These are phyloP conservation scores for Sakesphorus luctuosus DNA, from an alignment of 2,113 vertebrate genomes.

Conservation along the genomic window DNA sequence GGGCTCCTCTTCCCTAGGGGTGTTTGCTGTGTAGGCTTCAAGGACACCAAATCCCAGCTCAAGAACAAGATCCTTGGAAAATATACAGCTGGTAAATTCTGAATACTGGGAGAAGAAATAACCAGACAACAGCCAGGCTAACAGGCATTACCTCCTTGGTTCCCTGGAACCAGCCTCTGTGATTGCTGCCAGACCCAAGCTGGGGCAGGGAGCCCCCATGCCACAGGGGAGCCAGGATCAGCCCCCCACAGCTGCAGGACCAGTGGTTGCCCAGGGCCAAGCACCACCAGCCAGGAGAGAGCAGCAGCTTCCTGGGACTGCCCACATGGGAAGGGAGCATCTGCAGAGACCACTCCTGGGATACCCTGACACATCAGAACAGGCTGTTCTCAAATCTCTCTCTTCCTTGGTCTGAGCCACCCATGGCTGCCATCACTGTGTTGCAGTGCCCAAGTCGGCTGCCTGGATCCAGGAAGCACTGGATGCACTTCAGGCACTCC, in stretches of 20 bases:
- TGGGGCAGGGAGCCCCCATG: neutral
- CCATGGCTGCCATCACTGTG: neutral
- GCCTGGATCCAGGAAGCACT: neutral
- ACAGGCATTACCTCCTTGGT: neutral
- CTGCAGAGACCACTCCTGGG: neutral
- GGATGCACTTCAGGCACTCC: neutral
- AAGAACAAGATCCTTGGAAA: neutral
- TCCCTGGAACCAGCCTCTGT: neutral
- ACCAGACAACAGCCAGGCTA: neutral
- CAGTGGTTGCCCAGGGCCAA: neutral
- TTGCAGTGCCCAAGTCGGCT: neutral
- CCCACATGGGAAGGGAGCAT: neutral
- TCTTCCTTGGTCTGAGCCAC: neutral
- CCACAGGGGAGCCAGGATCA: neutral
- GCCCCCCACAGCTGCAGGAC: neutral
- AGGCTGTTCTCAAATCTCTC: neutral
- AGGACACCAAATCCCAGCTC: neutral
- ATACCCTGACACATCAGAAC: neutral
- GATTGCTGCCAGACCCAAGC: neutral
- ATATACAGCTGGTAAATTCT: neutral
- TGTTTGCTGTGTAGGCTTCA: neutral
- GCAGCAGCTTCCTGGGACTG: neutral
- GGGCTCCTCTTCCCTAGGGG: neutral
- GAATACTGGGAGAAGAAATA: neutral
- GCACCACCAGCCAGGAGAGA: neutral